These are phyloP conservation scores for Philotrypesis tridentata DNA, from an alignment of 1,140 invertebrate species.

Conservation along the genomic window DNA sequence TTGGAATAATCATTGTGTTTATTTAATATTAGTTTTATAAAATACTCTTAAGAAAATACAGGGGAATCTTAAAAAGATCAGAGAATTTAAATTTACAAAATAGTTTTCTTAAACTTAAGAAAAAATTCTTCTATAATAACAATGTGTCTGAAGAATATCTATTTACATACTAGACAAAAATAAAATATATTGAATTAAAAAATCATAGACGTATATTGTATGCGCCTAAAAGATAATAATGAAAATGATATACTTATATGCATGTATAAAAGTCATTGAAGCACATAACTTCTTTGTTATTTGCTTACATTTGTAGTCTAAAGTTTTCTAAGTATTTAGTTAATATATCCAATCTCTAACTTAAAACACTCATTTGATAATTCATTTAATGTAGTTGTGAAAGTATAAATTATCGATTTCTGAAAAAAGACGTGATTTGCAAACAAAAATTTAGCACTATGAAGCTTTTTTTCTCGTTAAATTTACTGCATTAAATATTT, in stretches of 20 bases:
- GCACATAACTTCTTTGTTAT: constrained; percentile 13
- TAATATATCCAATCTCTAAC: constrained; percentile 3
- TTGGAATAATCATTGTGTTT: constrained; percentile 47
- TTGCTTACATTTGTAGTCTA: constrained; percentile 36
- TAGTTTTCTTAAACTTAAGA: constrained; percentile 36
- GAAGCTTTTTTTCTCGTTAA: constrained; percentile 5
- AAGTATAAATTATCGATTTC: constrained; percentile 32
- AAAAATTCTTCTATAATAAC: constrained; percentile 38
- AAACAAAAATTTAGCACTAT: constrained; percentile 40
- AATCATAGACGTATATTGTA: constrained; percentile 24
- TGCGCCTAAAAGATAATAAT: constrained; percentile 16
- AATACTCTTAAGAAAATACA: constrained; percentile 52
- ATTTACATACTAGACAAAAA: constrained; percentile 44
- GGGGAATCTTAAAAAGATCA: constrained; percentile 41
- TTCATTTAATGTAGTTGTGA: constrained; percentile 28
- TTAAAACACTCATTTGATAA: constrained; percentile 27
- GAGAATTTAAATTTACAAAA: constrained; percentile 46
- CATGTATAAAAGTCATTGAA: constrained; percentile 38
- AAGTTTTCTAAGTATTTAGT: constrained; percentile 23
- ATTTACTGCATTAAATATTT: constrained; percentile 42
- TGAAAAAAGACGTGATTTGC: constrained; percentile 23
- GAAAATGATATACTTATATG: constrained; percentile 24
- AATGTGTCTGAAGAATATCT: constrained; percentile 39
- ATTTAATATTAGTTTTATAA: constrained; percentile 52
- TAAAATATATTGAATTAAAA: constrained; percentile 24